phyloP scores from a whole-genome alignment of 2,888 invertebrate species.

The Emesis russula region DNA sequence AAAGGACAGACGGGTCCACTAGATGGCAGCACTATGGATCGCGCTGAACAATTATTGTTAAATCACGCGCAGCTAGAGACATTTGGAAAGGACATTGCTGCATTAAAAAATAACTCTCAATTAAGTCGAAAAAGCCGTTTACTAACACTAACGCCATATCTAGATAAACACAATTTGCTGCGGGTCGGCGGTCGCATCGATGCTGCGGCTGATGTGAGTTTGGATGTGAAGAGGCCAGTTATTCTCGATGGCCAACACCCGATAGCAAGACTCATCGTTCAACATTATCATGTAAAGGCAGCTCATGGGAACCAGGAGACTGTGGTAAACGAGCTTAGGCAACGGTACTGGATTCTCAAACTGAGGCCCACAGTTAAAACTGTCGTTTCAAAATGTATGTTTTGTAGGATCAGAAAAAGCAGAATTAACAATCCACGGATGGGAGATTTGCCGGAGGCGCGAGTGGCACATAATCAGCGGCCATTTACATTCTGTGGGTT shows the following conservation, averaged over 20 bases:
- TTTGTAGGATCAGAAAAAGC: background rate
- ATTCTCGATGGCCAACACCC: background rate
- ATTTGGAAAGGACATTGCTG: background rate
- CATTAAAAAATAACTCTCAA: background rate
- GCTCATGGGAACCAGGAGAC: no score
- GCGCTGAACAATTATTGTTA: background rate
- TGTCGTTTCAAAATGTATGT: background rate
- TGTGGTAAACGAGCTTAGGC: background rate
- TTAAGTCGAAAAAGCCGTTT: background rate
- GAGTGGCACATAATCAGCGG: background rate
- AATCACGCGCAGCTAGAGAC: background rate
- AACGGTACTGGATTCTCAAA: background rate
- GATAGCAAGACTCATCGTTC: background rate
- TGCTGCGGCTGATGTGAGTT: background rate
- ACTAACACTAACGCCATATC: background rate
- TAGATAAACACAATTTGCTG: background rate
- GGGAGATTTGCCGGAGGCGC: background rate
- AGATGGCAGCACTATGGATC: background rate
- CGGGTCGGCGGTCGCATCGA: background rate
- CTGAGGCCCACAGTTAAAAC: background rate
- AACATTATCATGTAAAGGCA: no score
- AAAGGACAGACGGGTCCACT: background rate
- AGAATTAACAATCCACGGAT: background rate
- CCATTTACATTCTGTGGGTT: background rate
- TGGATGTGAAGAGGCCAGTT: background rate